These are phyloP conservation scores for Choloepus hoffmanni DNA, from an alignment of 2,113 vertebrate genomes.

Conservation along the genomic window DNA sequence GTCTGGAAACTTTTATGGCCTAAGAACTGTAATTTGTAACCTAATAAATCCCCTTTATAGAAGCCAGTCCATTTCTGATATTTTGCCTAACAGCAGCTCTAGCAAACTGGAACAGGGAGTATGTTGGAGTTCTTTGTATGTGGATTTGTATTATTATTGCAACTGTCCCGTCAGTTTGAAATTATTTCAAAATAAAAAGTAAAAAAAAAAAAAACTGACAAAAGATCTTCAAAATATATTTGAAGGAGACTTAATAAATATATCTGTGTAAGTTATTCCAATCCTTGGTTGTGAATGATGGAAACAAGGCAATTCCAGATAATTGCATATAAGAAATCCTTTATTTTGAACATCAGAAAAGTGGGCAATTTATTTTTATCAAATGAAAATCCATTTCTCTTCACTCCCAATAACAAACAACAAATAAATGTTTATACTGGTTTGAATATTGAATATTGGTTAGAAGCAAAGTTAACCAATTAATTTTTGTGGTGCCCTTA, in stretches of 20 bases:
- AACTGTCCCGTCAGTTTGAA: no score
- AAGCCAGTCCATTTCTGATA: no score
- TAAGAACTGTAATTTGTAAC: no score
- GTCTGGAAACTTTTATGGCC: no score
- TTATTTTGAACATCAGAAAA: not conserved
- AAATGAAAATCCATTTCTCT: slow-evolving; percentile 8
- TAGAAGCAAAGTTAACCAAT: not conserved
- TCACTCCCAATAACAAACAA: not conserved
- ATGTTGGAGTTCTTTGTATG: no score
- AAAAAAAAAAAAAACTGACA: not conserved
- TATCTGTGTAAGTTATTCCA: not conserved
- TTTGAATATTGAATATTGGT: not conserved
- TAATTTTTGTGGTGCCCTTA: not conserved
- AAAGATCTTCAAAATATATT: not conserved
- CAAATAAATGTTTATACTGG: not conserved
- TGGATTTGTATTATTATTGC: no score
- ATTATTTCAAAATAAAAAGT: no score
- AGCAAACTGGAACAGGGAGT: no score
- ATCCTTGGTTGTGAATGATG: not conserved
- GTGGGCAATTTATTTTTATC: not conserved
- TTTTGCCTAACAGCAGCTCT: no score
- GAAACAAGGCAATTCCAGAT: not conserved
- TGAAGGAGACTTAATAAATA: not conserved
- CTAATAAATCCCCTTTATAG: no score
- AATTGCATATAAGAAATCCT: not conserved